These are phyloP conservation scores for Heliconius cydno DNA, from an alignment of 2,888 invertebrate genomes.

Conservation along the genomic window DNA sequence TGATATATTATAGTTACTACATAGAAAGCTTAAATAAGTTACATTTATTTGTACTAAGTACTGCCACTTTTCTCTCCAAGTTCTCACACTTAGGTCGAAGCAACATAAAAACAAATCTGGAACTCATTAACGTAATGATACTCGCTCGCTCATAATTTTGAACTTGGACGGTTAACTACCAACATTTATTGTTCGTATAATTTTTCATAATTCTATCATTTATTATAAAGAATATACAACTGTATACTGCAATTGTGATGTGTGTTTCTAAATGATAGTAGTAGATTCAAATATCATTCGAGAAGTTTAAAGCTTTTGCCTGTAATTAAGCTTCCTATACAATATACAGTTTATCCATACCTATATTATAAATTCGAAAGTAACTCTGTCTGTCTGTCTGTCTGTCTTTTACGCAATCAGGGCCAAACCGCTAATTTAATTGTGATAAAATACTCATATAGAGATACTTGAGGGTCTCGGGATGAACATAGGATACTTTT, in stretches of 20 bases:
- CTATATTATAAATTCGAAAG: too few relatives aligned
- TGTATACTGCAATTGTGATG: neutral
- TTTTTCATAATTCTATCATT: neutral
- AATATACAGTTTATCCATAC: too few relatives aligned
- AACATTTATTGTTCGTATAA: neutral
- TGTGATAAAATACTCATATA: too few relatives aligned
- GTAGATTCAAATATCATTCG: neutral
- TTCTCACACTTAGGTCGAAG: neutral
- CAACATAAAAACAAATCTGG: constrained; percentile 11
- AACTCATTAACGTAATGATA: constrained; percentile 23
- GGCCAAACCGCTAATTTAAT: too few relatives aligned
- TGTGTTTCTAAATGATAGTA: neutral
- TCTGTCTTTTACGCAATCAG: too few relatives aligned
- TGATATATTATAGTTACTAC: neutral
- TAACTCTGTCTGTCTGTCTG: too few relatives aligned
- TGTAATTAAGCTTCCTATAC: too few relatives aligned
- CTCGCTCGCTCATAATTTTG: neutral
- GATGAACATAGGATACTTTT: too few relatives aligned
- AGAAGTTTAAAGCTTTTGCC: too few relatives aligned
- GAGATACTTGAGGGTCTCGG: too few relatives aligned
- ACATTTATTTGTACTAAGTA: neutral
- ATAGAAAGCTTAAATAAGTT: neutral
- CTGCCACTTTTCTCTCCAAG: neutral
- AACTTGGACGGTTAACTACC: constrained; percentile 2
- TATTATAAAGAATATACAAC: too few relatives aligned